Base-by-base conservation (phyloP, 1,140 invertebrate species). In the Riptortus pedestris region DNA sequence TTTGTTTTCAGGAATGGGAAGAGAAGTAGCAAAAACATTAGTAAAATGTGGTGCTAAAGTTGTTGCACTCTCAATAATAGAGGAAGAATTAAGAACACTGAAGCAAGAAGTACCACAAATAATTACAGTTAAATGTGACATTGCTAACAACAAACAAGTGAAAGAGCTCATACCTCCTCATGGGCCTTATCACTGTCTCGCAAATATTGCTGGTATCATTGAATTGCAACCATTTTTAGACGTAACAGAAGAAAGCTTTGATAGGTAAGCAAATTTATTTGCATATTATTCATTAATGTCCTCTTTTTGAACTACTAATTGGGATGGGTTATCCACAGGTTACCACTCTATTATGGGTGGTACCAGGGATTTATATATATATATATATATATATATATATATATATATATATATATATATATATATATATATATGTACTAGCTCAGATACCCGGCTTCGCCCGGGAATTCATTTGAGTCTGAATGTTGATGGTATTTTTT, bases 141-240 rank as follows among this genome's bases (percentile, higher is more conserved):
- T 95, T 11, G 72, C 71, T 0, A 78, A 94, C 69, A 96, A 91
- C 91, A 76, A 85, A 0, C 78, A 76, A 62, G 90, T 90, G 0
- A 79, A 80, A 65, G 72, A 79, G 65, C 78, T 77, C 0, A 68
- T 91, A 0, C 67, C 79, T 66, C 71, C 68, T 28, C 66, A 82
- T 18, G 77, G 78, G 16, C 79, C 79, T 0, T 77, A 93, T 18
- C 84, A 93, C 76, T 76, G 88, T 1, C 71, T 93, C 9, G 87
- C 93, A 0, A 94, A 94, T 71, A 94, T 92, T 79, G 91, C 91
- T 1, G 86, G 78, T 2, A 72, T 87, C 12, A 80, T 79, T 11
- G 73, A 73, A 48, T 74, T 85, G 0, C 77, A 78, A 55, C 75
- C 81, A 2, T 85, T 93, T 69, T 73, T 85, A 0, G 78, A 87